Conservation (phyloP, 2,797 vertebrate species). For the Falco novaeseelandiae region DNA sequence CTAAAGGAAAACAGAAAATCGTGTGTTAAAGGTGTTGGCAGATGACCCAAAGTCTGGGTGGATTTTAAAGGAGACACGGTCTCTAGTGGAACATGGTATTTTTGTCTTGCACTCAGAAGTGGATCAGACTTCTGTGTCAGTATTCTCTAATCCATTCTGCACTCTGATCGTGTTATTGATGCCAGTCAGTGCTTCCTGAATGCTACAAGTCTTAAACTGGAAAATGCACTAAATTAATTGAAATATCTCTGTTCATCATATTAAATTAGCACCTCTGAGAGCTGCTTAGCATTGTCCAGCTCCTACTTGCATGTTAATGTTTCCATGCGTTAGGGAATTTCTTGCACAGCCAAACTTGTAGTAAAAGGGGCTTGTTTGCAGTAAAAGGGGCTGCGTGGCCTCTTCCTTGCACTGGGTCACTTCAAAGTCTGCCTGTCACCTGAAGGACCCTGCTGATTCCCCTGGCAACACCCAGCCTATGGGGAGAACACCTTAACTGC, state of each 20-base stretch:
- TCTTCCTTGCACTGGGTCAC: neutral
- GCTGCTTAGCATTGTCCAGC: neutral
- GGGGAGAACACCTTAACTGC: neutral
- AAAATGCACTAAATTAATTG: neutral
- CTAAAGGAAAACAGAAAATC: neutral
- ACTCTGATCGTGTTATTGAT: neutral
- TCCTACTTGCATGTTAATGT: neutral
- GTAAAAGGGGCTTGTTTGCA: neutral
- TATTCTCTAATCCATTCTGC: neutral
- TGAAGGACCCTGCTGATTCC: neutral
- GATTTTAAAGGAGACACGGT: neutral
- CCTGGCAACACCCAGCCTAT: neutral
- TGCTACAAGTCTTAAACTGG: neutral
- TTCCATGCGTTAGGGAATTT: neutral
- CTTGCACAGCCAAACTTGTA: neutral
- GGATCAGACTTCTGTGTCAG: neutral
- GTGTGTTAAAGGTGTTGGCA: neutral
- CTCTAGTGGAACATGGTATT: neutral
- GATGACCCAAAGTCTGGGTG: neutral
- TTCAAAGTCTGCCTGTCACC: neutral
- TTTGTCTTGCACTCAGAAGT: neutral
- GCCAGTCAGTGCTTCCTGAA: neutral
- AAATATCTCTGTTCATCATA: neutral
- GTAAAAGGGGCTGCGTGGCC: rapidly evolving
- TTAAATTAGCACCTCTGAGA: neutral